phyloP scores from a whole-genome alignment of 2,113 vertebrate species.

The Hippocampus zosterae region DNA sequence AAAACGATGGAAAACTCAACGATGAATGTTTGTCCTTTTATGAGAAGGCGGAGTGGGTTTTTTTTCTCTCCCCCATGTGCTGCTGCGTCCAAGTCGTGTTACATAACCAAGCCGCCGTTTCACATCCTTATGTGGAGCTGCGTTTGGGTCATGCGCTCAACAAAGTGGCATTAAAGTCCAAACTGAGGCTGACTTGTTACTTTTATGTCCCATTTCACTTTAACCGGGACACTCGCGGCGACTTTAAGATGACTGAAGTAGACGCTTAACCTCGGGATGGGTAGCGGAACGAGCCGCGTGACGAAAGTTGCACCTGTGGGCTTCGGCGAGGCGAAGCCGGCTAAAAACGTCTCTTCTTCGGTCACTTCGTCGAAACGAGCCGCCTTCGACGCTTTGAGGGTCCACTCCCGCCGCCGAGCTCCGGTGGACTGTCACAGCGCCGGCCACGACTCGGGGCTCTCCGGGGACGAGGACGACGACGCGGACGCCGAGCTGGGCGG shows the following conservation, averaged over 20 bases:
- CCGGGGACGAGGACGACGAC: slow-evolving; percentile 46
- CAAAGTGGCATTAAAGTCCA: background rate
- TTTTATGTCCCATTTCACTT: slow-evolving; percentile 34
- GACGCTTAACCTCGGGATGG: slow-evolving; percentile 50
- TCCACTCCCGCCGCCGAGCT: slow-evolving; percentile 41
- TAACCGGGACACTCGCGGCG: background rate
- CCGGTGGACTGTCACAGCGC: slow-evolving; percentile 49
- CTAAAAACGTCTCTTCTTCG: slow-evolving; percentile 1
- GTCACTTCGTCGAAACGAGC: slow-evolving; percentile 23
- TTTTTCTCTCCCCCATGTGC: slow-evolving; percentile 27
- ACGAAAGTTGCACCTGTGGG: slow-evolving; percentile 69
- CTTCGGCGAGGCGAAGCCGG: slow-evolving; percentile 36
- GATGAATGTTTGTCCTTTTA: slow-evolving; percentile 25
- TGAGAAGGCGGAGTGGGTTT: slow-evolving; percentile 54
- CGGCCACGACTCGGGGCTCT: slow-evolving; percentile 51
- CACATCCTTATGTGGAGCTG: slow-evolving; percentile 36
- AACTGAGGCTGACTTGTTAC: background rate
- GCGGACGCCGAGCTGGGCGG: slow-evolving; percentile 42
- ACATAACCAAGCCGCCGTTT: slow-evolving; percentile 36
- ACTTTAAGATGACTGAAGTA: background rate
- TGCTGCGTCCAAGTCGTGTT: slow-evolving; percentile 51
- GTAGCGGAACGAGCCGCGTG: slow-evolving; percentile 63
- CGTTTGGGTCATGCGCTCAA: slow-evolving; percentile 14
- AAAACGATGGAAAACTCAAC: slow-evolving; percentile 24
- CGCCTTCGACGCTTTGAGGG: slow-evolving; percentile 34